A percentile compares a stretch with the other conserved stretches of the same genome.
Evolutionary conservation across 1,140 invertebrate genomes (phyloP).

Genomic region (Frieseomelitta varia): DNA sequence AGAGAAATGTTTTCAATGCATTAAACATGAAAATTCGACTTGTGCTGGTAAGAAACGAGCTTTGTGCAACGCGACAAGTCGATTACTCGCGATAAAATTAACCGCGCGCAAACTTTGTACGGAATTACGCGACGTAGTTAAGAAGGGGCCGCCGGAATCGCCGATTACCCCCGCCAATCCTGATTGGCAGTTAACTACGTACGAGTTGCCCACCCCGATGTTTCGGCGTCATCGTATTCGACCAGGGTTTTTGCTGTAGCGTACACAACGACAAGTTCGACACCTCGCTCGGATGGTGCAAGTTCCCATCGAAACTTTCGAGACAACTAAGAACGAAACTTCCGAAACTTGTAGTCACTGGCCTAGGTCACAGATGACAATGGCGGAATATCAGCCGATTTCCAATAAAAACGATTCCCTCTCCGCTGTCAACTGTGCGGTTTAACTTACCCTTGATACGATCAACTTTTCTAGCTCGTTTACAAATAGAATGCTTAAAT

Average conservation of each 20-base stretch:
- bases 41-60: no score
- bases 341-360: constrained; percentile 45
- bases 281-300: constrained; percentile 43
- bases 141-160: constrained; percentile 18
- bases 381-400: constrained; percentile 2
- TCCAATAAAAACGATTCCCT: constrained; percentile 7
- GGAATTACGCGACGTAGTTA: constrained; percentile 29
- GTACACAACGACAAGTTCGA: constrained; percentile 59
- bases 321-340: constrained; percentile 54
- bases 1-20: no score
- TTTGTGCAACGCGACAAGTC: not conserved
- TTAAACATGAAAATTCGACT: no score
- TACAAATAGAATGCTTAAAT: no score
- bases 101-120: constrained; percentile 6
- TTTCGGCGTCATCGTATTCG: constrained; percentile 8
- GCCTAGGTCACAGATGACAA: constrained; percentile 9
- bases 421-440: no score
- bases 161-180: constrained; percentile 40
- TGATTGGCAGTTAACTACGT: constrained; percentile 63
- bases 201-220: constrained; percentile 22
- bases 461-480: no score
- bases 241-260: constrained; percentile 47
- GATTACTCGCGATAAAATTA: constrained; percentile 28
- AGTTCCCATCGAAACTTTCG: constrained; percentile 59
- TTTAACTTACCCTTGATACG: no score